phyloP scores from a whole-genome alignment of 2,797 vertebrate genomes.

The Loris lydekkerianus region DNA sequence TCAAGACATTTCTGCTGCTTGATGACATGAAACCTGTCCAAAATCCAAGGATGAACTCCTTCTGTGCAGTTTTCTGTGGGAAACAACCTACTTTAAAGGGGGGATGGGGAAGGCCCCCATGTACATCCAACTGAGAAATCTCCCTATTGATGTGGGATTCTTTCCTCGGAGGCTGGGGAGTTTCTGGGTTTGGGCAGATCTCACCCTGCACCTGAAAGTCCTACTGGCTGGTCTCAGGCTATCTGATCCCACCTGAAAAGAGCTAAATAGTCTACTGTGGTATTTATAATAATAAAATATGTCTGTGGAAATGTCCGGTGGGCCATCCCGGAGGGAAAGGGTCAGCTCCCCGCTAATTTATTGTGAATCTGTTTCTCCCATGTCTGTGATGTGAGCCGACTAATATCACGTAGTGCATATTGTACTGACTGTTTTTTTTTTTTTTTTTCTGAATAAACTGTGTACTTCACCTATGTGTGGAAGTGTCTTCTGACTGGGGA shows the following conservation, averaged over 20 bases:
- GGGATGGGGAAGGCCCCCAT: rapidly evolving
- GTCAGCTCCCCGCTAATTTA: slow-evolving; percentile 67
- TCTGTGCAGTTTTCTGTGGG: not conserved
- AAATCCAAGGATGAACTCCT: not conserved
- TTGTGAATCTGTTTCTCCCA: slow-evolving; percentile 41
- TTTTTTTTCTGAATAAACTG: slow-evolving; percentile 72
- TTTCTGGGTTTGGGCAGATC: not conserved
- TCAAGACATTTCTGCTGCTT: not conserved
- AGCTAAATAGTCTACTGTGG: not conserved
- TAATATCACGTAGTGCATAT: slow-evolving; percentile 13
- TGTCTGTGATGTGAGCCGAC: slow-evolving; percentile 23
- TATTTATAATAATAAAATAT: slow-evolving; percentile 33
- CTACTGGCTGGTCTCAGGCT: not conserved
- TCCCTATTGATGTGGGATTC: not conserved
- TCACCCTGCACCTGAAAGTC: not conserved
- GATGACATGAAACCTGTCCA: not conserved
- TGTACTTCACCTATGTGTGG: not conserved
- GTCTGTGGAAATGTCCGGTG: not conserved
- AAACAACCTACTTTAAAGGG: not conserved
- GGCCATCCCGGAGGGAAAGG: not conserved
- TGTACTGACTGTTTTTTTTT: slow-evolving; percentile 48
- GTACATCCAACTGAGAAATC: not conserved
- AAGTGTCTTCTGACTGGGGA: slow-evolving; percentile 40
- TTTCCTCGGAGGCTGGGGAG: not conserved
- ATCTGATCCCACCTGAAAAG: not conserved